Conservation (phyloP, 1,140 invertebrate species). For the Bombus affinis region DNA sequence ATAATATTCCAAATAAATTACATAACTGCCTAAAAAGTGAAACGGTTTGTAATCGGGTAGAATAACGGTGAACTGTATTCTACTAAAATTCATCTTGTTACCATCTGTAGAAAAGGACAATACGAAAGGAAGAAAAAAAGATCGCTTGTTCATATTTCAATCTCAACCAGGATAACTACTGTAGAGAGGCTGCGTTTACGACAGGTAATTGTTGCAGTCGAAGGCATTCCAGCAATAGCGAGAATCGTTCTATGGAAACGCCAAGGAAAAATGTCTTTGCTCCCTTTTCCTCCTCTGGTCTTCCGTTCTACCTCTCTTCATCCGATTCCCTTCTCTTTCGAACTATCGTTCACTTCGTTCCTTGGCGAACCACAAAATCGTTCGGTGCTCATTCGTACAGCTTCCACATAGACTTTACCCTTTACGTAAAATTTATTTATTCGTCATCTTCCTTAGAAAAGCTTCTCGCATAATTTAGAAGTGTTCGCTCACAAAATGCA, state of each 20-base stretch:
- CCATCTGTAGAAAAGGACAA: slow-evolving; percentile 1
- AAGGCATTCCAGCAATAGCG: slow-evolving; percentile 65
- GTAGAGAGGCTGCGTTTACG: slow-evolving; percentile 69
- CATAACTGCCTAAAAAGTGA: neutral
- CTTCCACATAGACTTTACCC: neutral
- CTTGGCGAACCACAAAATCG: neutral
- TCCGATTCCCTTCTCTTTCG: neutral
- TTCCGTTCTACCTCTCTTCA: neutral
- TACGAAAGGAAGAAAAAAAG: slow-evolving; percentile 35
- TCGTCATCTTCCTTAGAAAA: neutral
- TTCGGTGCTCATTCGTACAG: neutral
- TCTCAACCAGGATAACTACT: slow-evolving; percentile 60
- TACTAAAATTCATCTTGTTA: neutral
- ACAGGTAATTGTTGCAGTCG: slow-evolving; percentile 76
- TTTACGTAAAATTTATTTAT: neutral
- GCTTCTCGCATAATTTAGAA: neutral
- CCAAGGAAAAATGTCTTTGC: slow-evolving; percentile 69
- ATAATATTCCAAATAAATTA: neutral
- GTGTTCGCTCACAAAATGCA: neutral
- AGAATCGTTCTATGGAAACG: slow-evolving; percentile 70
- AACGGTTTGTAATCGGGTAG: no score
- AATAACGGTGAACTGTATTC: no score
- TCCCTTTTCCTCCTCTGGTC: slow-evolving; percentile 24
- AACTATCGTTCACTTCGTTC: neutral
- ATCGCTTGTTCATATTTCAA: slow-evolving; percentile 75